Conservation (phyloP, 2,113 vertebrate species). For the Colistium nudipinnis region DNA sequence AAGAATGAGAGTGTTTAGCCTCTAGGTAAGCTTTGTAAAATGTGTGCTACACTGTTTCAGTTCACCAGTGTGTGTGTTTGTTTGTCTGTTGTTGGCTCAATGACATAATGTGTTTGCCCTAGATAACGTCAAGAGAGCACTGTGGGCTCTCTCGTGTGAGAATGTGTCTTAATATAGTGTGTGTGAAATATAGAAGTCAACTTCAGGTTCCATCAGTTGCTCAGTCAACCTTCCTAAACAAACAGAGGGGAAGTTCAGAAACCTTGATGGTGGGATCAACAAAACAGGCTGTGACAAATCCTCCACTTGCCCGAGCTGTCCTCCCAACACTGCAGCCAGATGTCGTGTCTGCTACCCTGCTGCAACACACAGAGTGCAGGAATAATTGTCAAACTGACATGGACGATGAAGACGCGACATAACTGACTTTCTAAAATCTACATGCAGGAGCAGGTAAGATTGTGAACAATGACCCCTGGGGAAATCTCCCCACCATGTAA, state of each 20-base stretch:
- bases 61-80: background rate
- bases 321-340: background rate
- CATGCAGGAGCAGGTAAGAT: no score
- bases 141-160: slow-evolving; percentile 15
- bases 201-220: slow-evolving; percentile 39
- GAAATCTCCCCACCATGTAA: no score
- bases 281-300: slow-evolving; percentile 12
- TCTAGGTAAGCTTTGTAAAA: no score
- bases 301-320: slow-evolving; percentile 9
- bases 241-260: slow-evolving; percentile 26
- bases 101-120: background rate
- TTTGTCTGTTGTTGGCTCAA: no score
- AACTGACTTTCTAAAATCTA: background rate
- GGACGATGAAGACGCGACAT: background rate
- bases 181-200: slow-evolving; percentile 36
- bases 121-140: background rate
- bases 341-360: background rate
- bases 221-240: slow-evolving; percentile 29
- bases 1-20: no score
- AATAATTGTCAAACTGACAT: background rate
- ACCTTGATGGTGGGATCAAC: slow-evolving; percentile 19
- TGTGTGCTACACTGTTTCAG: no score
- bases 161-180: slow-evolving; percentile 33
- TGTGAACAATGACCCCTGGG: no score
- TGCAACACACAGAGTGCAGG: background rate